Percentiles rank a stretch among this genome's conserved stretches.
Conservation (phyloP, 2,113 vertebrate species). For the Malurus cyaneus region DNA sequence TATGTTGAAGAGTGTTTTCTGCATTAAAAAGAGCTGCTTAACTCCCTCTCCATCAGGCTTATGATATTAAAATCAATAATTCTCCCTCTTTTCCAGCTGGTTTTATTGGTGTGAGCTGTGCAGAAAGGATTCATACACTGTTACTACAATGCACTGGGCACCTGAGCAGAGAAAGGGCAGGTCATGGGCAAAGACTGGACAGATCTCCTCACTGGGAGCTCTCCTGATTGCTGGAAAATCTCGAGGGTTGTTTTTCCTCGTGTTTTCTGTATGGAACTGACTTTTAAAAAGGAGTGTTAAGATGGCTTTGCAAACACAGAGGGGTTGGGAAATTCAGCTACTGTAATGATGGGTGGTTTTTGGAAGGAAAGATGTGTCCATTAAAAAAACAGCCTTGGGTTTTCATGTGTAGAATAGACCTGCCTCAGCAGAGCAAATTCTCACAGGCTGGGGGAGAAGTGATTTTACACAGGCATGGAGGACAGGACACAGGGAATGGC, state of each 20-base stretch:
- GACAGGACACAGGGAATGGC: neutral
- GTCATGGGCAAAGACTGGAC: neutral
- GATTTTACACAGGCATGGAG: neutral
- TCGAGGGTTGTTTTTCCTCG: neutral
- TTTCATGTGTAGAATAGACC: rapidly evolving
- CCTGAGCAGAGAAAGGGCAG: neutral
- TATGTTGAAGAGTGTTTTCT: neutral
- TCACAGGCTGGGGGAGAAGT: neutral
- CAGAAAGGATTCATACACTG: neutral
- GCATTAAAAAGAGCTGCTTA: neutral
- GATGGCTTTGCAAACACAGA: neutral
- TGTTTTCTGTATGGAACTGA: neutral
- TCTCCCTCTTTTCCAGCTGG: neutral
- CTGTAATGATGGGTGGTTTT: neutral
- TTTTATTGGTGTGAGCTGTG: neutral
- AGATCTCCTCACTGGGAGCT: neutral
- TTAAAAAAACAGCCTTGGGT: neutral
- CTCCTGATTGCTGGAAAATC: neutral
- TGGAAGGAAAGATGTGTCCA: neutral
- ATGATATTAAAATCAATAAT: neutral
- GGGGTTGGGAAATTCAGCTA: neutral
- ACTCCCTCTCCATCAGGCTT: neutral
- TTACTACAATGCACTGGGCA: neutral
- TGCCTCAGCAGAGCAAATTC: neutral
- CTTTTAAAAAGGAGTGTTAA: neutral